phyloP scores from a whole-genome alignment of 30 jellyfish, hydroid and myxozoan genomes.

The Morbakka virulenta region DNA sequence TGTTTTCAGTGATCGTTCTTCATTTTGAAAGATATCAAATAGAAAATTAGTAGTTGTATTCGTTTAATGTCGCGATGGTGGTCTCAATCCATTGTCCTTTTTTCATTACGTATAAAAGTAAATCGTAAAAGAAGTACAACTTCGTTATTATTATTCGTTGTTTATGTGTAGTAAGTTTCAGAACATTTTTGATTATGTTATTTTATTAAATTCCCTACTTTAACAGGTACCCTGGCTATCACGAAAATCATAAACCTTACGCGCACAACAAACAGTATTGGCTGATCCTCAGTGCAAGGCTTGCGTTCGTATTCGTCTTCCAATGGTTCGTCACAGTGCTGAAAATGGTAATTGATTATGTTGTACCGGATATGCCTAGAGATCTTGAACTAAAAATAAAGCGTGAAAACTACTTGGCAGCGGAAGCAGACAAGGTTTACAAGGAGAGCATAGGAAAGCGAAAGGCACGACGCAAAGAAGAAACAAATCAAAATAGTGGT shows the following conservation, averaged over 20 bases:
- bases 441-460: slow-evolving; percentile 79
- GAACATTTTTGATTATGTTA: background rate
- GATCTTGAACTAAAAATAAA: slow-evolving; percentile 80
- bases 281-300: slow-evolving; percentile 76
- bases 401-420: slow-evolving; percentile 84
- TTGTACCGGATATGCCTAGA: slow-evolving; percentile 93
- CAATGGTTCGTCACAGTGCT: slow-evolving; percentile 82
- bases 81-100: too few relatives aligned
- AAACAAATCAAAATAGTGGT: too few relatives aligned
- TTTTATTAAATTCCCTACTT: too few relatives aligned
- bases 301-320: slow-evolving; percentile 91
- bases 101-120: too few relatives aligned
- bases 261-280: slow-evolving; percentile 65
- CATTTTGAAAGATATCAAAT: too few relatives aligned
- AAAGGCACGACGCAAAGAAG: too few relatives aligned
- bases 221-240: slow-evolving; percentile 93
- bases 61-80: too few relatives aligned
- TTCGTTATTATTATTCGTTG: too few relatives aligned
- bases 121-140: too few relatives aligned
- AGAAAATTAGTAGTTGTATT: too few relatives aligned
- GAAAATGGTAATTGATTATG: slow-evolving; percentile 60
- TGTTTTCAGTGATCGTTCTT: background rate
- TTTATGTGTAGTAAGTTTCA: background rate
- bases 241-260: slow-evolving; percentile 63
- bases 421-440: slow-evolving; percentile 60